These are phyloP conservation scores for Agrochola lychnidis DNA, from an alignment of 2,888 invertebrate species.

Conservation along the genomic window DNA sequence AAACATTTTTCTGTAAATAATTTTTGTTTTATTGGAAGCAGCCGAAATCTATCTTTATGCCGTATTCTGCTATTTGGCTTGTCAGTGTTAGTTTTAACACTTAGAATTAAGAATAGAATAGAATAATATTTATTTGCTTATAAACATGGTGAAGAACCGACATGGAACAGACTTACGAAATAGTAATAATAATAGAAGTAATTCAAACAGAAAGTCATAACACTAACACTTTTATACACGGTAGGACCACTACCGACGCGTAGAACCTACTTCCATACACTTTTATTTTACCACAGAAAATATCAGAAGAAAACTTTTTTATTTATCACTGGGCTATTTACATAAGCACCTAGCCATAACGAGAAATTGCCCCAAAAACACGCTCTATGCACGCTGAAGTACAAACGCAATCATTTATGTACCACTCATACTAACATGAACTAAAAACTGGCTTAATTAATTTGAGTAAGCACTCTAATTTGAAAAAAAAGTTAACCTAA, in stretches of 20 bases:
- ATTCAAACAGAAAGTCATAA: background rate
- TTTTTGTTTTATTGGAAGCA: no score
- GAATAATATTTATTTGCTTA: no score
- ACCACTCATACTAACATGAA: slow-evolving; percentile 8
- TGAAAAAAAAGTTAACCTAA: background rate
- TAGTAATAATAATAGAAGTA: background rate
- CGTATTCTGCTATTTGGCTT: no score
- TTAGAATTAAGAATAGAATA: background rate
- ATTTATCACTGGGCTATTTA: slow-evolving; percentile 29
- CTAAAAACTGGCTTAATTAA: background rate
- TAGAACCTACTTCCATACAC: background rate
- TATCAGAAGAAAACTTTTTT: background rate
- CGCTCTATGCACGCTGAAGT: background rate
- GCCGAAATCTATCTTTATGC: no score
- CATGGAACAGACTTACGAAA: background rate
- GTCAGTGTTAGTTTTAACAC: no score
- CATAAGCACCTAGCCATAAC: slow-evolving; percentile 27
- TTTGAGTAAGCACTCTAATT: background rate
- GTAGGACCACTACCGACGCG: no score
- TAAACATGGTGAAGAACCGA: no score
- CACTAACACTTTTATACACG: background rate
- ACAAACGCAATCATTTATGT: slow-evolving; percentile 16
- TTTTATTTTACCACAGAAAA: slow-evolving; percentile 11
- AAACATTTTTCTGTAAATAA: no score
- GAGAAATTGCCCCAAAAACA: slow-evolving; percentile 12